Percentiles rank a stretch among this genome's conserved stretches.
Evolutionary conservation across 2,797 vertebrate species (phyloP).

Genomic region (Dryobates pubescens): DNA sequence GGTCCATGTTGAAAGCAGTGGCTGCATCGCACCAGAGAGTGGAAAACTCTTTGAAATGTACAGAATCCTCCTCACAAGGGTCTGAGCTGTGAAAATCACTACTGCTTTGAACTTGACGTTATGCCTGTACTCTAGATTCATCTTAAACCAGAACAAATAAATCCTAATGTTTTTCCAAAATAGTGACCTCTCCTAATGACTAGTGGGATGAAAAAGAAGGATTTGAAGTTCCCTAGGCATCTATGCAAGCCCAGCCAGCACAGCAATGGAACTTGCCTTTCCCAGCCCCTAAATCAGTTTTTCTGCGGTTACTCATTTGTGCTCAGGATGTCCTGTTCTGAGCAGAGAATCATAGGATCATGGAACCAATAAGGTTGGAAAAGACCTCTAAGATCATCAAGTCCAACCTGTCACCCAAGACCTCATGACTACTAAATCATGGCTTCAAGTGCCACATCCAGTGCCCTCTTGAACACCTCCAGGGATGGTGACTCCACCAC

Average conservation of each 20-base stretch:
- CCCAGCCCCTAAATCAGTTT: background rate
- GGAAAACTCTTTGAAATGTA: slow-evolving; percentile 21
- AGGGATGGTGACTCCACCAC: no score
- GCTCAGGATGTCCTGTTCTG: background rate
- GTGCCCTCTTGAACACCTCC: no score
- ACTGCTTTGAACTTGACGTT: background rate
- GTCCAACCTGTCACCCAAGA: no score
- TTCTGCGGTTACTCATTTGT: background rate
- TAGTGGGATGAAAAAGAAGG: background rate
- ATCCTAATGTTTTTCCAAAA: background rate
- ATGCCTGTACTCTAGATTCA: background rate
- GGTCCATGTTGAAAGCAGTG: background rate
- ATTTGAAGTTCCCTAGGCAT: background rate
- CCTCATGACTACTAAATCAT: no score
- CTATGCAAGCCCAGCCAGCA: background rate
- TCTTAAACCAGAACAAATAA: slow-evolving; percentile 54
- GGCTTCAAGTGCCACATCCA: no score
- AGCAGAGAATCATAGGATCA: background rate
- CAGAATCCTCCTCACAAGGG: slow-evolving; percentile 41
- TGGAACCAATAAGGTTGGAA: no score
- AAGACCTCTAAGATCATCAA: no score
- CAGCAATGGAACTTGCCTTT: background rate
- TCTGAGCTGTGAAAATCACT: slow-evolving; percentile 33
- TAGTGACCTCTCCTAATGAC: background rate
- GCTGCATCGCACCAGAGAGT: slow-evolving; percentile 23